These are phyloP conservation scores for Syngnathus acus DNA, from an alignment of 2,797 vertebrate genomes.

Conservation along the genomic window DNA sequence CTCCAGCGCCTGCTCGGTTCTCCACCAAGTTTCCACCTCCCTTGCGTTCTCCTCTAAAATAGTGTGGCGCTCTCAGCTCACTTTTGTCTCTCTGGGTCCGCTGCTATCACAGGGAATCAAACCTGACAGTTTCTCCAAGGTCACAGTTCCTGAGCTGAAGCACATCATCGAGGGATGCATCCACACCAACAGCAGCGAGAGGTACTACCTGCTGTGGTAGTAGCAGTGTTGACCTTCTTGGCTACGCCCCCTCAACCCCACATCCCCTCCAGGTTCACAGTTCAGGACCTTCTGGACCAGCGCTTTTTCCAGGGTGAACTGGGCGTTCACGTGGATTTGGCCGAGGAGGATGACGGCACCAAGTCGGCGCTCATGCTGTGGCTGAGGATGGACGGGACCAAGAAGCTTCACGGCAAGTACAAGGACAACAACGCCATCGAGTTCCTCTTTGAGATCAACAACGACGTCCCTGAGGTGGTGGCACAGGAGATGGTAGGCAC, in stretches of 20 bases:
- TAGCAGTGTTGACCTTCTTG: too few species aligned
- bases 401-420: conserved; percentile 85
- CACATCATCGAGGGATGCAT: conserved; percentile 94
- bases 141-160: conserved; percentile 83
- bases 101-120: conserved; percentile 77
- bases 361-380: conserved; percentile 84
- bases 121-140: conserved; percentile 87
- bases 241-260: neutral
- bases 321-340: conserved; percentile 83
- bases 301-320: conserved; percentile 88
- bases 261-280: conserved; percentile 75
- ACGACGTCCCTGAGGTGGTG: conserved; percentile 88
- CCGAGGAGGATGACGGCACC: conserved; percentile 82
- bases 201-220: conserved; percentile 54
- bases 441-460: conserved; percentile 88
- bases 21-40: too few species aligned
- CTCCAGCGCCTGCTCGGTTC: neutral
- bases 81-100: neutral
- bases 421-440: conserved; percentile 94
- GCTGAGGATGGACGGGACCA: conserved; percentile 85
- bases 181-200: conserved; percentile 79
- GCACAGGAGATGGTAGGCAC: conserved; percentile 89
- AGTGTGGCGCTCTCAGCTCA: too few species aligned
- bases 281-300: conserved; percentile 89
- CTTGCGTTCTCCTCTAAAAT: neutral